Percentiles rank a stretch among this genome's conserved stretches.
Evolutionary conservation across 2,113 vertebrate genomes (phyloP).

Genomic region (Heterotilapia buettikoferi): DNA sequence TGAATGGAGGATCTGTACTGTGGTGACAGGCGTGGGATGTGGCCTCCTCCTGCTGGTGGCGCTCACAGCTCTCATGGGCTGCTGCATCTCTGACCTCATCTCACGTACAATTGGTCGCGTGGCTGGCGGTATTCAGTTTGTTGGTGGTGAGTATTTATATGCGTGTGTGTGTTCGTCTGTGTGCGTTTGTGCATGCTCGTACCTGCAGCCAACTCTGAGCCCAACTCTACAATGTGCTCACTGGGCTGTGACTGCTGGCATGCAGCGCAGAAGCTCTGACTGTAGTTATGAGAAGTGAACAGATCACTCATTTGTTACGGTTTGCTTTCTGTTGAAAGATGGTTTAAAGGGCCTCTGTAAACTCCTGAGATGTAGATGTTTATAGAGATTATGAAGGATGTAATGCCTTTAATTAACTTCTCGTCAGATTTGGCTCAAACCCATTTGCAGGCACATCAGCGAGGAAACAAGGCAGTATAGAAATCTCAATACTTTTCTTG

Average conservation of each 20-base stretch:
- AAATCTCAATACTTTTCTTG: conserved; percentile 3
- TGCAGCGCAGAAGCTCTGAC: neutral
- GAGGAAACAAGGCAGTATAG: neutral
- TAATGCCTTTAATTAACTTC: conserved; percentile 5
- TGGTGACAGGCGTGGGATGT: conserved; percentile 90
- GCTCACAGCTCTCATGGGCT: conserved; percentile 92
- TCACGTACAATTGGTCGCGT: conserved; percentile 93
- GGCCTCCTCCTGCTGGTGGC: conserved; percentile 94
- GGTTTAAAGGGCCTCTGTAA: neutral
- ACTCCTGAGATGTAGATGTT: neutral
- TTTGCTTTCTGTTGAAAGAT: neutral
- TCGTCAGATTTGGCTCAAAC: neutral
- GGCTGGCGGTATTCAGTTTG: conserved; percentile 93
- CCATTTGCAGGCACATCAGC: neutral
- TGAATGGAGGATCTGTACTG: conserved; percentile 91
- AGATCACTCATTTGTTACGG: neutral
- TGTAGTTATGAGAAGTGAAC: neutral
- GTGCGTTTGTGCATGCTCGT: neutral
- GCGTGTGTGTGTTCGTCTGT: neutral
- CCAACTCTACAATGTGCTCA: neutral
- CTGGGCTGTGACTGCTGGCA: neutral
- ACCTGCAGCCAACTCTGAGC: neutral
- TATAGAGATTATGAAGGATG: neutral
- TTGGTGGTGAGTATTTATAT: conserved; percentile 83
- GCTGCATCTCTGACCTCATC: conserved; percentile 95